Evolutionary conservation across 2,888 invertebrate genomes (phyloP).

Genomic region (Leucophenga montana): DNA sequence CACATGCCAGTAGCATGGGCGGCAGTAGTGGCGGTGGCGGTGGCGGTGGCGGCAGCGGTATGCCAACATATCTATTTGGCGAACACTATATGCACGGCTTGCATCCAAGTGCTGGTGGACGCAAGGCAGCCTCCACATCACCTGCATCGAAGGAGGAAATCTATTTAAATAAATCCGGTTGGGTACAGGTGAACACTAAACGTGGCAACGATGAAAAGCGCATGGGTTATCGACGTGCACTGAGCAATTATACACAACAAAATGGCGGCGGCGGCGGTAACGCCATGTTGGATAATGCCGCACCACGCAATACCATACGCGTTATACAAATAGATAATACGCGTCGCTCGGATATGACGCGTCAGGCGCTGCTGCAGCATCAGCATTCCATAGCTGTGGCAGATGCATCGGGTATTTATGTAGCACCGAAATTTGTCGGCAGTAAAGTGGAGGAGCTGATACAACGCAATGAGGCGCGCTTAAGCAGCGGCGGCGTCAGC

Average conservation of each 20-base stretch:
- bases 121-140: conserved; percentile 40
- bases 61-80: conserved; percentile 72
- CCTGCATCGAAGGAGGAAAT: conserved; percentile 66
- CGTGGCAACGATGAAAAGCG: conserved; percentile 68
- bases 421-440: conserved; percentile 61
- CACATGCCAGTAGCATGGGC: conserved; percentile 19
- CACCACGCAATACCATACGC: conserved; percentile 57
- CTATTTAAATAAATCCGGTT: conserved; percentile 73
- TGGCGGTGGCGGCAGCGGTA: conserved; percentile 45
- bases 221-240: conserved; percentile 49
- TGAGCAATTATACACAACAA: conserved; percentile 59
- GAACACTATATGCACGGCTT: conserved; percentile 47
- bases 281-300: not conserved
- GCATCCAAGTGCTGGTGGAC: not conserved
- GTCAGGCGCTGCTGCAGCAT: conserved; percentile 52
- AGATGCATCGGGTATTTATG: conserved; percentile 46
- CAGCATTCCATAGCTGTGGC: conserved; percentile 49
- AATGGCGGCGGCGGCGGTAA: conserved; percentile 46
- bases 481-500: conserved; percentile 38
- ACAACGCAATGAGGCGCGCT: conserved; percentile 69
- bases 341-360: conserved; percentile 48
- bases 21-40: conserved; percentile 33
- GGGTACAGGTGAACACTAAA: conserved; percentile 74
- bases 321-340: conserved; percentile 63
- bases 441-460: conserved; percentile 73